Percentiles rank a stretch among this genome's conserved stretches.
Evolutionary conservation across 53 echinoderm and acorn worm genomes (phyloP).

Genomic region (Crossaster papposus): DNA sequence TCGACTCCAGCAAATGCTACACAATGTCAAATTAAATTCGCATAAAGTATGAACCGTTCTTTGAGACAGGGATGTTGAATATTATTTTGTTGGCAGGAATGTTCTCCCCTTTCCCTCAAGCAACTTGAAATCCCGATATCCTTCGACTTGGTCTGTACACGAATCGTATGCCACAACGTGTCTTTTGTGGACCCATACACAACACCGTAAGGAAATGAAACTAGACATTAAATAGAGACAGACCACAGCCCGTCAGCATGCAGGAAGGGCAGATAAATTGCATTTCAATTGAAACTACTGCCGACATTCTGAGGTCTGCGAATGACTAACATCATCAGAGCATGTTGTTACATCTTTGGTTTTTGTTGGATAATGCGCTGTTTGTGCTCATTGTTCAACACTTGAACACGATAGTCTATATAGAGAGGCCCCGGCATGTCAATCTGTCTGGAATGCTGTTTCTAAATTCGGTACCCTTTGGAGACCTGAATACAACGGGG

Average conservation of each 20-base stretch:
- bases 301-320: not conserved
- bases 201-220: slow-evolving; percentile 35
- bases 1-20: too few relatives aligned
- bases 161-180: not conserved
- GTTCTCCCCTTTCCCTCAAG: not conserved
- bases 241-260: not conserved
- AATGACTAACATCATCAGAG: not conserved
- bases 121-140: not conserved
- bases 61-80: not conserved
- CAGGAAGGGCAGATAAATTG: slow-evolving; percentile 49
- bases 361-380: not conserved
- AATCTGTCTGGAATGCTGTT: too few relatives aligned
- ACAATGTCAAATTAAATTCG: too few relatives aligned
- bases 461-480: too few relatives aligned
- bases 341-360: not conserved
- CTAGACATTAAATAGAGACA: slow-evolving; percentile 38
- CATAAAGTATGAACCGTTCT: too few relatives aligned
- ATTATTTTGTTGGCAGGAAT: not conserved
- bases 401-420: too few relatives aligned
- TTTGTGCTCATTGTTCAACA: not conserved
- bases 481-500: too few relatives aligned
- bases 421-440: too few relatives aligned
- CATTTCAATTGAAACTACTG: not conserved
- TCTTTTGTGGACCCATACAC: not conserved
- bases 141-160: too few relatives aligned